Evolutionary conservation across 2,888 invertebrate genomes (phyloP).

Genomic region (Cryptocephalus moraei): DNA sequence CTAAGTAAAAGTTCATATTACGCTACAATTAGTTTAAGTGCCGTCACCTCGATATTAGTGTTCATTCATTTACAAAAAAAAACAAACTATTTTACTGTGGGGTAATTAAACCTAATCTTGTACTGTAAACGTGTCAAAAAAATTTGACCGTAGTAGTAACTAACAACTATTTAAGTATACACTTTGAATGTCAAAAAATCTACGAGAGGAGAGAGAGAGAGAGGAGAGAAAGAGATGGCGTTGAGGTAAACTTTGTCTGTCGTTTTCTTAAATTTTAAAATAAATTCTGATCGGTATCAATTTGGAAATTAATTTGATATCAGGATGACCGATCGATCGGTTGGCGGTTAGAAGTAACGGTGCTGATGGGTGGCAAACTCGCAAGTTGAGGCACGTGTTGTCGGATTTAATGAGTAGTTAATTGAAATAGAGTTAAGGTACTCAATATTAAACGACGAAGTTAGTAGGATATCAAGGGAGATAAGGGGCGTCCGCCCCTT

Average conservation of each 20-base stretch:
- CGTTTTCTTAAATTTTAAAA: conserved; percentile 6
- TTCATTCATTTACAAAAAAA: conserved; percentile 34
- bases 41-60: conserved; percentile 38
- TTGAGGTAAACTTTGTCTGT: not conserved
- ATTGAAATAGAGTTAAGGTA: too few species aligned
- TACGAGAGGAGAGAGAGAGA: conserved; percentile 9
- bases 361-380: too few species aligned
- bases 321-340: too few species aligned
- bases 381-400: too few species aligned
- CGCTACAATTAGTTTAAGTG: conserved; percentile 37
- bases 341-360: too few species aligned
- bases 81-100: conserved; percentile 27
- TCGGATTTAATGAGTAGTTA: too few species aligned
- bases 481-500: too few species aligned
- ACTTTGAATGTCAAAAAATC: conserved; percentile 25
- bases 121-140: conserved; percentile 33
- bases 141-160: conserved; percentile 22
- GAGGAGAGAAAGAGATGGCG: too few species aligned
- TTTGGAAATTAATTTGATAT: too few species aligned
- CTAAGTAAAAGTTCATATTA: conserved; percentile 33
- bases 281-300: too few species aligned
- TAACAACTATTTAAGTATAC: conserved; percentile 32
- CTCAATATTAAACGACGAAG: too few species aligned
- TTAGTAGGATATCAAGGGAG: too few species aligned
- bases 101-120: conserved; percentile 33